These are phyloP conservation scores for Delphinapterus leucas DNA, from an alignment of 2,113 vertebrate genomes.

Conservation along the genomic window DNA sequence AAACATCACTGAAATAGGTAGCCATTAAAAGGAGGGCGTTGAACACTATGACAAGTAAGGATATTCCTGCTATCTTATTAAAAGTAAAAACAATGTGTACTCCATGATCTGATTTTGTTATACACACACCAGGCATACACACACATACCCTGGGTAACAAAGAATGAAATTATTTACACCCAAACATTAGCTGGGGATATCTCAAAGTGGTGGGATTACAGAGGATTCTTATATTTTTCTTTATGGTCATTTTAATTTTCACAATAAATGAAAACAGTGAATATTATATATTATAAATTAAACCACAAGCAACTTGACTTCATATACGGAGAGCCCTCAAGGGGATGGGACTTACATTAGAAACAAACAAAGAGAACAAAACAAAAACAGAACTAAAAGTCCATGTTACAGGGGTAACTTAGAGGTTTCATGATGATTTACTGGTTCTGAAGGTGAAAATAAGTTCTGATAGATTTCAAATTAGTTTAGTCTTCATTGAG, in stretches of 20 bases:
- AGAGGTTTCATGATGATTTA: slow-evolving; percentile 12
- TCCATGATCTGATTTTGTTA: neutral
- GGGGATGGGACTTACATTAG: neutral
- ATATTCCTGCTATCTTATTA: neutral
- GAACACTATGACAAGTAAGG: neutral
- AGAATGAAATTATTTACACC: neutral
- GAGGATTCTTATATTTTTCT: neutral
- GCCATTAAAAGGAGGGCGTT: neutral
- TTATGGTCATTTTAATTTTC: slow-evolving; percentile 1
- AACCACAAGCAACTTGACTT: slow-evolving; percentile 35
- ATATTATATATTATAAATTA: slow-evolving; percentile 18
- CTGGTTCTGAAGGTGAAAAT: slow-evolving; percentile 37
- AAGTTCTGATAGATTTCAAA: slow-evolving; percentile 27
- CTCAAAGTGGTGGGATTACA: neutral
- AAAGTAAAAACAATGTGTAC: neutral
- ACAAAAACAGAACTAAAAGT: slow-evolving; percentile 1
- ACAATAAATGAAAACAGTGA: neutral
- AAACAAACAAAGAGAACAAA: slow-evolving; percentile 26
- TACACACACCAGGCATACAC: neutral
- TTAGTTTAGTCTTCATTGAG: slow-evolving; percentile 26
- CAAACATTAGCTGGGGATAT: neutral
- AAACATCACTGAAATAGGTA: neutral
- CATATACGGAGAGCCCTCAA: neutral
- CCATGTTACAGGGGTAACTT: neutral
- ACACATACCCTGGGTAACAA: neutral